Percentiles rank a stretch among this genome's conserved stretches.
These are phyloP conservation scores for Ichneumoninae sp. DNA, from an alignment of 2,888 invertebrate genomes.

Conservation along the genomic window DNA sequence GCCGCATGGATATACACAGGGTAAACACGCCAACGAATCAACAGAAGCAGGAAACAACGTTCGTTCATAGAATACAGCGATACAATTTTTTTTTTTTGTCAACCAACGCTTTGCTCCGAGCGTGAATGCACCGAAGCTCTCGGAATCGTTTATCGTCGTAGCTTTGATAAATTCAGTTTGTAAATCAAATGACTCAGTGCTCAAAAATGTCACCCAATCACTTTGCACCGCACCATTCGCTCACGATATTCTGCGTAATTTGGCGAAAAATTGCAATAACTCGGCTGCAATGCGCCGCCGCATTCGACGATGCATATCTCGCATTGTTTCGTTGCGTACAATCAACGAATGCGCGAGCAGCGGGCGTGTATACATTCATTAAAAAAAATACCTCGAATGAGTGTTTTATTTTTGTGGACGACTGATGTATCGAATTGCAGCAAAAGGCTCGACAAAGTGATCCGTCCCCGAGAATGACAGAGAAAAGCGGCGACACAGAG, in stretches of 20 bases:
- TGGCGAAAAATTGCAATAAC: not conserved
- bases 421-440: slow-evolving; percentile 17
- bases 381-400: not conserved
- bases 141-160: not conserved
- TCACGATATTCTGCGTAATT: not conserved
- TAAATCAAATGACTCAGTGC: not conserved
- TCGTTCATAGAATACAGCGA: not conserved
- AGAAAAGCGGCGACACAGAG: slow-evolving; percentile 16
- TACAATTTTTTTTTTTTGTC: not conserved
- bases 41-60: not conserved
- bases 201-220: not conserved
- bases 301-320: not conserved
- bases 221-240: not conserved
- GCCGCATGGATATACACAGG: not conserved
- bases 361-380: not conserved
- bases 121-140: not conserved
- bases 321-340: not conserved
- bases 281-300: not conserved
- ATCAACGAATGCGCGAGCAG: not conserved
- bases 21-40: slow-evolving; percentile 22
- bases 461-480: slow-evolving; percentile 3
- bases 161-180: not conserved
- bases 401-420: not conserved
- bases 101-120: not conserved
- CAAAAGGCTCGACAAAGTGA: slow-evolving; percentile 13